Conservation (phyloP, 37 sponge, comb jelly and placozoan species). For the Dysidea cf. avara region DNA sequence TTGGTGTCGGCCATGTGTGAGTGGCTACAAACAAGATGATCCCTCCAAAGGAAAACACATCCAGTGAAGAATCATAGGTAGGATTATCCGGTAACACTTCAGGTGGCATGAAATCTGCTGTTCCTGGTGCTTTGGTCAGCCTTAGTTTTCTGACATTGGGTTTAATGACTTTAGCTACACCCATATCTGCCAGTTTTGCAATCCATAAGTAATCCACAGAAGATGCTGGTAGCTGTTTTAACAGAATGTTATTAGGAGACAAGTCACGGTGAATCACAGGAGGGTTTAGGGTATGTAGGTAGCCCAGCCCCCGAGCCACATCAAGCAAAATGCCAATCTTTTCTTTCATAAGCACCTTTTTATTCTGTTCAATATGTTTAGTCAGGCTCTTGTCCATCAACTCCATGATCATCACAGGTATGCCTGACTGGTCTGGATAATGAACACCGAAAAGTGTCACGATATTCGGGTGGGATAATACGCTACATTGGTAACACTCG, state of each 20-base stretch:
- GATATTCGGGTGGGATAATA: no score
- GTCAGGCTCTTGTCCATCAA: no score
- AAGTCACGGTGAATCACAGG: conserved; percentile 26
- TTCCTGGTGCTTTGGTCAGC: conserved; percentile 3
- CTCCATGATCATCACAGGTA: no score
- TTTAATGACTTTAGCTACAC: conserved; percentile 4
- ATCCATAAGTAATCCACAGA: not conserved
- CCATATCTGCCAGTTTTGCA: conserved; percentile 24
- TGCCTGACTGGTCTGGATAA: no score
- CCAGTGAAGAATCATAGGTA: not conserved
- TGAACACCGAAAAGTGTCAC: no score
- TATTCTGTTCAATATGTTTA: not conserved
- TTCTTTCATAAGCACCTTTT: not conserved
- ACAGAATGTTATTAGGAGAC: conserved; percentile 21
- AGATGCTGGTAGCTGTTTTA: not conserved
- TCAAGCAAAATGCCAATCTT: not conserved
- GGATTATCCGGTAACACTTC: not conserved
- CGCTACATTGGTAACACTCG: no score
- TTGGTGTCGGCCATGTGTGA: conserved; percentile 14
- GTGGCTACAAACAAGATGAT: not conserved
- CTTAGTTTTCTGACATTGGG: not conserved
- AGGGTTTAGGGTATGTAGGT: conserved; percentile 9
- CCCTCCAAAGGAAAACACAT: conserved; percentile 21
- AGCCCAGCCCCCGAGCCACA: conserved; percentile 18
- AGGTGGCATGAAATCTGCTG: conserved; percentile 23